Evolutionary conservation across 2,888 invertebrate species (phyloP).

Genomic region (Melipona beecheii): DNA sequence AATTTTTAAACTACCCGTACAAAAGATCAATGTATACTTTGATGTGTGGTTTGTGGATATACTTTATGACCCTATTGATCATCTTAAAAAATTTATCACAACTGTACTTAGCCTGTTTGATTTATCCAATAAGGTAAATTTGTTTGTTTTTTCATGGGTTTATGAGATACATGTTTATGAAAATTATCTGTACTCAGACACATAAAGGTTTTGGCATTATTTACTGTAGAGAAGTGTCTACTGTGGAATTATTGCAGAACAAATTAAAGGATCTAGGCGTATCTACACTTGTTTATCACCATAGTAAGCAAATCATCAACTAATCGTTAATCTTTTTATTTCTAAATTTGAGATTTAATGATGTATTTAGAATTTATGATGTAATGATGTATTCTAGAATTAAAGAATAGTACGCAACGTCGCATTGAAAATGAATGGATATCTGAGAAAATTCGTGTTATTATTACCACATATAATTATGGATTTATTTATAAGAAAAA

Average conservation of each 20-base stretch:
- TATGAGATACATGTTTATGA: slow-evolving; percentile 1
- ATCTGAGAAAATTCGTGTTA: slow-evolving; percentile 10
- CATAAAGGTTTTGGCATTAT: slow-evolving; percentile 6
- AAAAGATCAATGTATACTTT: slow-evolving; percentile 15
- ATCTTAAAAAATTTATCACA: slow-evolving; percentile 25
- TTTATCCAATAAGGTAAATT: slow-evolving; percentile 28
- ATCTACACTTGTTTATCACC: slow-evolving; percentile 18
- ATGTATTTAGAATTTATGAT: too few relatives aligned
- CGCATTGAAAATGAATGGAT: slow-evolving; percentile 32
- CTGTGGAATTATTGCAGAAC: background rate
- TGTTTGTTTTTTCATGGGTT: background rate
- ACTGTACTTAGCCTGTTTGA: background rate
- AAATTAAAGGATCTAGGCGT: slow-evolving; percentile 20
- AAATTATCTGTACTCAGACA: slow-evolving; percentile 20
- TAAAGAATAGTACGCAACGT: background rate
- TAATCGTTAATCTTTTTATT: background rate
- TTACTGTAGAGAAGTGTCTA: slow-evolving; percentile 31
- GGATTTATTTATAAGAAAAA: slow-evolving; percentile 34
- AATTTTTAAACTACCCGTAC: slow-evolving; percentile 14
- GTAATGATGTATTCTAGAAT: slow-evolving; percentile 5
- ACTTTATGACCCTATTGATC: slow-evolving; percentile 24
- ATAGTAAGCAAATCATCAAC: slow-evolving; percentile 24
- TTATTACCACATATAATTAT: slow-evolving; percentile 38
- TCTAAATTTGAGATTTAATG: background rate
- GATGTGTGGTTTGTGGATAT: slow-evolving; percentile 42